Base-by-base conservation (phyloP, 2,113 vertebrate genomes). In the Blennius ocellaris region DNA sequence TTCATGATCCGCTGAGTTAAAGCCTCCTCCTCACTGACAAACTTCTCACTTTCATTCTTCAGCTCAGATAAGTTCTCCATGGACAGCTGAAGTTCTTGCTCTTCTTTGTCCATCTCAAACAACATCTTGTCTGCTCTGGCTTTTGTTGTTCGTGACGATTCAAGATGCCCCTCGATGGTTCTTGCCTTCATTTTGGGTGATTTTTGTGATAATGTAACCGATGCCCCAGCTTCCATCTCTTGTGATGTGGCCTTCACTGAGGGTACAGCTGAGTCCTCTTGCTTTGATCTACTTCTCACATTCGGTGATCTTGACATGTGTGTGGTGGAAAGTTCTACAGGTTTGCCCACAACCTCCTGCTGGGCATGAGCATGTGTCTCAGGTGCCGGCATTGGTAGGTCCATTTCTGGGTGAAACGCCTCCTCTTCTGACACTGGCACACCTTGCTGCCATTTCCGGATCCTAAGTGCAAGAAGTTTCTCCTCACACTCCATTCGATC, bases 1-100 rank as follows among this genome's bases (percentile, higher is more conserved):
- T 92, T 92, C 80, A 94, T 92, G 17, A 94, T 94, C 17, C 93
- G 77, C 53, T 93, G 83, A 49, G 87, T 81, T 37, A 94, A 81
- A 15, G 92, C 93, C 58, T 94, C 91, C 58, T 94, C 88, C 68
- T 94, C 93, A 76, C 88, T 93, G 15, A 70, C 75, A 73, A 89
- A 92, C 63, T 62, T 81, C 49, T 93, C 90, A 61, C 74, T 89
- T 62, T 92, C 87, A 53, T 67, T 87, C 73, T 89, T 91, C 12
- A 94, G 56, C 60, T 93, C 93, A 10, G 83, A 90, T 41, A 94
- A 80, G 60, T 92, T 93, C 49, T 93, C 92, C 41, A 80, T 84
- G 0, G 92, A 94, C 41, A 94, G 88, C 50, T 93, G 91, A 1
- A 91, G 85, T 52, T 93, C 93, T 70, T 47, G 78, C 11, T 89